Evolutionary conservation across 2,113 vertebrate genomes (phyloP).

Genomic region (Bucco capensis): DNA sequence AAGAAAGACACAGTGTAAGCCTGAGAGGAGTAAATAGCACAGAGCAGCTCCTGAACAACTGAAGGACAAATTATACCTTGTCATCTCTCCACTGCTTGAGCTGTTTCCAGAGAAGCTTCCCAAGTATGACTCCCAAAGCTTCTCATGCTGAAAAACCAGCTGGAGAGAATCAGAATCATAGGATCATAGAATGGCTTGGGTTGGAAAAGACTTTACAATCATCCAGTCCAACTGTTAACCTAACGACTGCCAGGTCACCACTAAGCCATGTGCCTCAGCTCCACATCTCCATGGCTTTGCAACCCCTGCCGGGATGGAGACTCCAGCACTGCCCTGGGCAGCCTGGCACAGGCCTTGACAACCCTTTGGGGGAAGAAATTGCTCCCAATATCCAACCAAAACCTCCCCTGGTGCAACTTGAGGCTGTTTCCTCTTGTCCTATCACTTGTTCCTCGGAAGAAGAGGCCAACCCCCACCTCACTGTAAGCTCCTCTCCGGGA

Average conservation of each 20-base stretch:
- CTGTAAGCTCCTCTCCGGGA: no score
- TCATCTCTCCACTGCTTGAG: not conserved
- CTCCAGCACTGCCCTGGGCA: not conserved
- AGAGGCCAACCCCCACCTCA: no score
- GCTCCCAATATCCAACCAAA: no score
- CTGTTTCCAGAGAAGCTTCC: not conserved
- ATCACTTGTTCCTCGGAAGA: no score
- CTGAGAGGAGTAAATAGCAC: not conserved
- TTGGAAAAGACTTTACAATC: not conserved
- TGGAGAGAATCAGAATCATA: not conserved
- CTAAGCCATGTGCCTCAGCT: not conserved
- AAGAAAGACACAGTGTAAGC: not conserved
- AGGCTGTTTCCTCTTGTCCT: no score
- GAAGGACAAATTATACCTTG: not conserved
- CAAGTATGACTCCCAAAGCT: not conserved
- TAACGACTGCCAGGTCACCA: not conserved
- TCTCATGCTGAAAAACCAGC: slow-evolving; percentile 13
- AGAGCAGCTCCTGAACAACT: not conserved
- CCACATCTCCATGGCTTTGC: not conserved
- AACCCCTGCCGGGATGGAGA: not conserved
- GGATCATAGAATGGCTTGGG: not conserved
- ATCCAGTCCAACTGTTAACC: not conserved
- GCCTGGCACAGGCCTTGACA: no score
- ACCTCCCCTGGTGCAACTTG: no score
- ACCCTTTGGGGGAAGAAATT: no score